Base-by-base conservation (phyloP, 2,888 invertebrate genomes). In the Alloscopus bannaensis region DNA sequence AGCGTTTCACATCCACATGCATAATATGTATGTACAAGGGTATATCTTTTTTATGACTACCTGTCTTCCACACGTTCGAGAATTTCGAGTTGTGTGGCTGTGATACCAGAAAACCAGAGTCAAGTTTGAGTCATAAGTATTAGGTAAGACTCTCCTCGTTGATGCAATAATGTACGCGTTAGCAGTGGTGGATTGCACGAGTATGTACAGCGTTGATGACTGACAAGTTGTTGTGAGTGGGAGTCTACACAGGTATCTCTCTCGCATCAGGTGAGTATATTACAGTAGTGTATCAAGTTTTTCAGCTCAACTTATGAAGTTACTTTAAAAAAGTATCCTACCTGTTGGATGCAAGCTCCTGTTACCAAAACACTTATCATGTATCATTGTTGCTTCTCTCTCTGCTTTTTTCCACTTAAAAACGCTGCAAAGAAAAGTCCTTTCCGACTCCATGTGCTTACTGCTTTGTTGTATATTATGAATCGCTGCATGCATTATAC, bases 351-450 rank as follows among this genome's bases (percentile, higher is more conserved):
- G n/a, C n/a, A n/a, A n/a, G n/a, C 45, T 45, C 45, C 45, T 45
- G 45, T 45, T 45, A 45, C 45, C 45, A 45, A 45, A 52, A 52
- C 52, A 52, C 52, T 52, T 52, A 52, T 52, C 52, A 52, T 52
- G 8, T 36, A 6, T 36, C 36, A n/a, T n/a, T n/a, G n/a, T n/a
- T n/a, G n/a, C n/a, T n/a, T 36, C 36, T 36, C 36, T 36, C 36
- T 36, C 36, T 36, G n/a, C n/a, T n/a, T n/a, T n/a, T n/a, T n/a
- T n/a, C n/a, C n/a, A n/a, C n/a, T n/a, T n/a, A n/a, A n/a, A n/a
- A n/a, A n/a, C n/a, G 47, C 47, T 47, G 11, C 52, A 22, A 24
- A 20, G 22, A 24, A 24, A 22, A 8, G 36, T 36, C 13, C 36
- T 13, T 36, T 13, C 13, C 36, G n/a, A 47, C 22, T 52, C 52